Evolutionary conservation across 35 echinoderm and acorn worm species (phyloP).

Genomic region (Holothuria glaberrima): DNA sequence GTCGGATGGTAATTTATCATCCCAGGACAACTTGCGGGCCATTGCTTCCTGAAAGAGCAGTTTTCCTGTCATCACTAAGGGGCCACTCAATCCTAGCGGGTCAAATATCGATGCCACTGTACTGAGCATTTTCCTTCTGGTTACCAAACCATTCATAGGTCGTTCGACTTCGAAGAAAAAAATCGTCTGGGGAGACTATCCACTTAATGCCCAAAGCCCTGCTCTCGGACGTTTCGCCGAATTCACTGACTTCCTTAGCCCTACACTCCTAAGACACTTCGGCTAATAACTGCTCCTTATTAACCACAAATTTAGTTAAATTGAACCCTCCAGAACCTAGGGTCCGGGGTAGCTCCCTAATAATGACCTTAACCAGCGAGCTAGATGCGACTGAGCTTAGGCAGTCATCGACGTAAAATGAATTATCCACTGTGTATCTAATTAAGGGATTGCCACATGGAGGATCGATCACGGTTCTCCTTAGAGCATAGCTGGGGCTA

Average conservation of each 20-base stretch:
- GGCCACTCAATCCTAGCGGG: conserved; percentile 36
- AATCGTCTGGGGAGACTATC: background rate
- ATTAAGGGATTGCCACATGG: background rate
- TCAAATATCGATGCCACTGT: conserved; percentile 68
- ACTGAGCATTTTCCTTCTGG: conserved; percentile 60
- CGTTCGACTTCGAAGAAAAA: background rate
- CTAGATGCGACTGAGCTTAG: background rate
- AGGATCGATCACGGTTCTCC: background rate
- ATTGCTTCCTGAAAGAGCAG: conserved; percentile 30
- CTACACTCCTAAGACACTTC: conserved; percentile 14
- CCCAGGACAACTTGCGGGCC: too few relatives aligned
- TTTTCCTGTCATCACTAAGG: conserved; percentile 59
- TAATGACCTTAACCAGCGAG: background rate
- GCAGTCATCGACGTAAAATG: conserved; percentile 39
- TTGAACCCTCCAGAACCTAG: background rate
- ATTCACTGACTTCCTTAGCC: background rate
- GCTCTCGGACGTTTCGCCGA: background rate
- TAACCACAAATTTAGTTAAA: conserved; percentile 10
- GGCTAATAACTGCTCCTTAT: background rate
- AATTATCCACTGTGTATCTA: background rate
- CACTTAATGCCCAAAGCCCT: background rate
- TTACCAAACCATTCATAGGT: background rate
- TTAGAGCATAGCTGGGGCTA: conserved; percentile 2
- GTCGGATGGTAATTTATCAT: conserved; percentile 20
- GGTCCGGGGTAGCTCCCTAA: background rate